Evolutionary conservation across 1,140 invertebrate genomes (phyloP).

Genomic region (Megalopta genalis): DNA sequence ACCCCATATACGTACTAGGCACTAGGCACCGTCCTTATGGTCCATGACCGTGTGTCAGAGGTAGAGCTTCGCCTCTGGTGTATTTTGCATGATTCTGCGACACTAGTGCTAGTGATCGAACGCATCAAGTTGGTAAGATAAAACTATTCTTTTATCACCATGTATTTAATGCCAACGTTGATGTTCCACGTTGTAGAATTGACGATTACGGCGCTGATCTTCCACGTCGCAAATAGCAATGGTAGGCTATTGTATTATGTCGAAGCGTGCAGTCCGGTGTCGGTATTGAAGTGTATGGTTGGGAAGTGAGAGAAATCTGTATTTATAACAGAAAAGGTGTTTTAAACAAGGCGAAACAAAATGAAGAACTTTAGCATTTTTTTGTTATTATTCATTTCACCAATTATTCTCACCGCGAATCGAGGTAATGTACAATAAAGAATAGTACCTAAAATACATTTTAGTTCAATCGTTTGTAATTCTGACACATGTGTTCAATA

Average conservation of each 20-base stretch:
- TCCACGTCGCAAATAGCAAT: conserved; percentile 65
- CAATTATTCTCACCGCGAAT: conserved; percentile 81
- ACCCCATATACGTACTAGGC: too few relatives aligned
- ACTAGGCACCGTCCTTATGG: too few relatives aligned
- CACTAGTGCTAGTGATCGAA: neutral
- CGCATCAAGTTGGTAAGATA: neutral
- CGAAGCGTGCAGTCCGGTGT: conserved; percentile 21
- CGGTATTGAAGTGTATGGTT: conserved; percentile 43
- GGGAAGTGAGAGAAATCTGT: conserved; percentile 30
- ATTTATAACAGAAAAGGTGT: conserved; percentile 38
- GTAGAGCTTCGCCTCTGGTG: too few relatives aligned
- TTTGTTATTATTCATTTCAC: conserved; percentile 80
- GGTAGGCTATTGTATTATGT: conserved; percentile 42
- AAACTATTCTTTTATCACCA: neutral
- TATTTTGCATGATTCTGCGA: too few relatives aligned
- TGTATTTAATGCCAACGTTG: conserved; percentile 31
- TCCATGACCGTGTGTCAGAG: too few relatives aligned
- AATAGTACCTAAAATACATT: neutral
- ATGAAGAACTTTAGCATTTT: conserved; percentile 83
- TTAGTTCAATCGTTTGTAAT: neutral
- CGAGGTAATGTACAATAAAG: conserved; percentile 76
- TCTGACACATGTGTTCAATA: conserved; percentile 13
- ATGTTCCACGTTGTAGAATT: conserved; percentile 69
- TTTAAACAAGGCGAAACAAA: conserved; percentile 42
- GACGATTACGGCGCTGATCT: conserved; percentile 60